These are phyloP conservation scores for Ornithoptera alexandrae DNA, from an alignment of 2,888 invertebrate species.

Conservation along the genomic window DNA sequence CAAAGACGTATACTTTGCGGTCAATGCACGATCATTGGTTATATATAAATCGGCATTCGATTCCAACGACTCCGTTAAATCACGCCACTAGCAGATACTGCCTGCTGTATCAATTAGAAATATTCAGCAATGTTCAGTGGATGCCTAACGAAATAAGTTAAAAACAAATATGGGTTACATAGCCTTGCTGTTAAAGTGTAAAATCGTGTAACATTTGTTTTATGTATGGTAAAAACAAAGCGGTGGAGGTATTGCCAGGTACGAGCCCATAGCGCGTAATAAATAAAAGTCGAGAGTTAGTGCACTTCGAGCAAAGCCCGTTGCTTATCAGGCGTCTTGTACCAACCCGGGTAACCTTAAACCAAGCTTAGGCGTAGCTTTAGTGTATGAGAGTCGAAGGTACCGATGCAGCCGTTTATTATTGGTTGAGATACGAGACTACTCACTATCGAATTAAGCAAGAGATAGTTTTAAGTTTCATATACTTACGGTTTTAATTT, in stretches of 20 bases:
- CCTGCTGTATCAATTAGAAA: constrained; percentile 70
- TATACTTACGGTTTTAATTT: background rate
- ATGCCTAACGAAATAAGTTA: constrained; percentile 20
- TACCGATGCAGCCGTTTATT: constrained; percentile 22
- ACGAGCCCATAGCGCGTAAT: constrained; percentile 69
- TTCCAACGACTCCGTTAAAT: constrained; percentile 65
- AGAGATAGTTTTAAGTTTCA: background rate
- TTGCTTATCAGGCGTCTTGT: constrained; percentile 65
- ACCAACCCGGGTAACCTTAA: constrained; percentile 62
- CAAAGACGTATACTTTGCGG: constrained; percentile 41
- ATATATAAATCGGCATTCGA: constrained; percentile 59
- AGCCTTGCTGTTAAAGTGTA: constrained; percentile 36
- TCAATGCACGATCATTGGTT: constrained; percentile 39
- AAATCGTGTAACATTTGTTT: constrained; percentile 36
- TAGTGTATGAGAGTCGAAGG: constrained; percentile 38
- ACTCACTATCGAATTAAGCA: constrained; percentile 2
- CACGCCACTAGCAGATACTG: constrained; percentile 69
- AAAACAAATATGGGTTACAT: constrained; percentile 27
- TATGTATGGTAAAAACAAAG: constrained; percentile 37
- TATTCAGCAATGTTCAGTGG: constrained; percentile 44
- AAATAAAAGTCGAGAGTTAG: constrained; percentile 72
- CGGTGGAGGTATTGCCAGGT: constrained; percentile 57
- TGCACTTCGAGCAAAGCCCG: constrained; percentile 57
- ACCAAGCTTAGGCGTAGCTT: constrained; percentile 50
- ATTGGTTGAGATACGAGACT: constrained; percentile 20